Conservation (phyloP, 2,888 invertebrate genomes). For the Stenotaenia linearis region DNA sequence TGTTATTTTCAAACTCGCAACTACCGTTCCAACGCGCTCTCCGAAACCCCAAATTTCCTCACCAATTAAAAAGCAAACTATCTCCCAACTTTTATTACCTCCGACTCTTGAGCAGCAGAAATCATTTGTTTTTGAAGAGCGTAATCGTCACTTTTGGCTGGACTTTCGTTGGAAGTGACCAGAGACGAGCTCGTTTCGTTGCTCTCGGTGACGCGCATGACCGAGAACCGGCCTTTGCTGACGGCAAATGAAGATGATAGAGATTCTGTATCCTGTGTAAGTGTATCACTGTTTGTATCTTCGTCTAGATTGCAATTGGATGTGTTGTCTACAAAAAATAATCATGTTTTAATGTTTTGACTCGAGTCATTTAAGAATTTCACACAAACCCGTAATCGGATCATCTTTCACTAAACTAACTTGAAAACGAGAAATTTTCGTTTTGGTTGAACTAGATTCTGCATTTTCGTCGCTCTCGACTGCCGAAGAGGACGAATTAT, state of each 20-base stretch:
- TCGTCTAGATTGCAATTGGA: not conserved
- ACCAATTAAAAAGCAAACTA: not conserved
- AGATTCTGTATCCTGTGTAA: constrained; percentile 10
- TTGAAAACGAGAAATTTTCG: constrained; percentile 53
- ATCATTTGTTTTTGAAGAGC: not conserved
- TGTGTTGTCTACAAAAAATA: not conserved
- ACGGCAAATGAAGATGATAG: constrained; percentile 36
- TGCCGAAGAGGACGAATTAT: too few relatives aligned
- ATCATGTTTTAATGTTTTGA: not conserved
- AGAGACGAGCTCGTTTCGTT: not conserved
- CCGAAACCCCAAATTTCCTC: too few relatives aligned
- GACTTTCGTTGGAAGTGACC: constrained; percentile 34
- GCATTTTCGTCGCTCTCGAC: not conserved
- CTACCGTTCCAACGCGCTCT: too few relatives aligned
- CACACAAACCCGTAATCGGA: constrained; percentile 34
- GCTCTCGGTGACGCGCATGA: constrained; percentile 42
- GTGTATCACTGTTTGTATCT: not conserved
- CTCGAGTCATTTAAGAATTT: not conserved
- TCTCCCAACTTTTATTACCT: not conserved
- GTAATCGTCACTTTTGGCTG: constrained; percentile 34
- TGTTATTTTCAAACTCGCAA: too few relatives aligned
- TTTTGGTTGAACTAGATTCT: not conserved
- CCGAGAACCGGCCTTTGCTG: constrained; percentile 43
- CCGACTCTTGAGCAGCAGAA: not conserved
- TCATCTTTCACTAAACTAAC: constrained; percentile 50